phyloP scores from a whole-genome alignment of 2,113 vertebrate genomes.

The Turnix velox region DNA sequence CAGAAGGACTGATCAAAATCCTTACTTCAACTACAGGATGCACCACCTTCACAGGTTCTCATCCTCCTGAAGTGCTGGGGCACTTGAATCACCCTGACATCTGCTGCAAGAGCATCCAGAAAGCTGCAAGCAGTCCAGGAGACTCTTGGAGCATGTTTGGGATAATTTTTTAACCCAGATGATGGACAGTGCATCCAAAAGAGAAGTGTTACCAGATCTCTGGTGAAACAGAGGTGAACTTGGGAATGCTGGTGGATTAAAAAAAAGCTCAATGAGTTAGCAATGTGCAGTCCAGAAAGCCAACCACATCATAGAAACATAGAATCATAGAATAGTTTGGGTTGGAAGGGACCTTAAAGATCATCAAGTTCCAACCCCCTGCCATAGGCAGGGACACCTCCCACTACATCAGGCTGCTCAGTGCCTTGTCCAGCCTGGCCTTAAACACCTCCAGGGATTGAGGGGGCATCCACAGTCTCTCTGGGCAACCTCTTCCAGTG shows the following conservation, averaged over 20 bases:
- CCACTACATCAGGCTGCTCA: too few species aligned
- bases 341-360: too few species aligned
- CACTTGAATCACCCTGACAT: not conserved
- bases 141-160: not conserved
- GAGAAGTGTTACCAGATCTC: not conserved
- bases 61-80: not conserved
- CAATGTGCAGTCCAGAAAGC: not conserved
- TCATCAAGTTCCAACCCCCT: too few species aligned
- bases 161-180: not conserved
- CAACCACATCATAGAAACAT: too few species aligned
- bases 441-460: too few species aligned
- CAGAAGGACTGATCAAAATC: not conserved
- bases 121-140: not conserved
- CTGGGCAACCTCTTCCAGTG: too few species aligned
- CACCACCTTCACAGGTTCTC: not conserved
- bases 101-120: not conserved
- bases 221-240: not conserved
- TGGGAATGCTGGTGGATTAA: not conserved
- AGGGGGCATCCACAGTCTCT: too few species aligned
- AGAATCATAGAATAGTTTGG: too few species aligned
- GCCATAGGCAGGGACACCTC: too few species aligned
- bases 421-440: too few species aligned
- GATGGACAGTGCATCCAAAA: not conserved
- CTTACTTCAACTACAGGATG: not conserved
- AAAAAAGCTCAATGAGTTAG: not conserved